phyloP scores from a whole-genome alignment of 1,140 invertebrate genomes.

The Sitophilus oryzae region DNA sequence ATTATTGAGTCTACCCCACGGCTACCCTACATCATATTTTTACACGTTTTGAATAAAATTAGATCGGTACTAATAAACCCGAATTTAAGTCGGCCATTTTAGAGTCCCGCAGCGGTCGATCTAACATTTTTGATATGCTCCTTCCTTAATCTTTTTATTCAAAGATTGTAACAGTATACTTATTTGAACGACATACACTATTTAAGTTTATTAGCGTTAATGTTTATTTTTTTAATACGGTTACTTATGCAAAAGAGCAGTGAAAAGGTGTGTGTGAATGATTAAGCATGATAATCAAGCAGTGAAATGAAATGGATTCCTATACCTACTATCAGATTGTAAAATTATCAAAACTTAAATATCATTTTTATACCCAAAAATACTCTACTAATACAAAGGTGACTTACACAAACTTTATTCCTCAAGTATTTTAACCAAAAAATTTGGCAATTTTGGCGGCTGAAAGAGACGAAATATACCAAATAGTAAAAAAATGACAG shows the following conservation, averaged over 20 bases:
- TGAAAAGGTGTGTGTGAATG: slow-evolving; percentile 6
- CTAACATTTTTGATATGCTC: no score
- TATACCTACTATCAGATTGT: not conserved
- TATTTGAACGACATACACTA: not conserved
- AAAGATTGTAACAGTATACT: no score
- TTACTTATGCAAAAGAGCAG: not conserved
- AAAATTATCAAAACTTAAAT: not conserved
- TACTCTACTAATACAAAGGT: not conserved
- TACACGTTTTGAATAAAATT: no score
- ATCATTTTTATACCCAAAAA: not conserved
- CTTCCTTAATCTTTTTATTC: no score
- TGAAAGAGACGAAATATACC: slow-evolving; percentile 29
- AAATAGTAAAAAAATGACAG: slow-evolving; percentile 5
- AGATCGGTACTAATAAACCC: no score
- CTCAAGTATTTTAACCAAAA: slow-evolving; percentile 32
- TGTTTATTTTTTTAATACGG: no score
- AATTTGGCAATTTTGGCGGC: slow-evolving; percentile 33
- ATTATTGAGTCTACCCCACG: no score
- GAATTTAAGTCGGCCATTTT: no score
- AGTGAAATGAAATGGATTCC: slow-evolving; percentile 10
- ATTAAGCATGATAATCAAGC: slow-evolving; percentile 8
- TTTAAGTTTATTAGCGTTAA: not conserved
- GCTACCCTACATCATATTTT: no score
- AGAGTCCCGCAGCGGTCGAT: no score
- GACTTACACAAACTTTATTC: slow-evolving; percentile 21